Conservation (phyloP, 2,797 vertebrate species). For the Pangasius krempfi region DNA sequence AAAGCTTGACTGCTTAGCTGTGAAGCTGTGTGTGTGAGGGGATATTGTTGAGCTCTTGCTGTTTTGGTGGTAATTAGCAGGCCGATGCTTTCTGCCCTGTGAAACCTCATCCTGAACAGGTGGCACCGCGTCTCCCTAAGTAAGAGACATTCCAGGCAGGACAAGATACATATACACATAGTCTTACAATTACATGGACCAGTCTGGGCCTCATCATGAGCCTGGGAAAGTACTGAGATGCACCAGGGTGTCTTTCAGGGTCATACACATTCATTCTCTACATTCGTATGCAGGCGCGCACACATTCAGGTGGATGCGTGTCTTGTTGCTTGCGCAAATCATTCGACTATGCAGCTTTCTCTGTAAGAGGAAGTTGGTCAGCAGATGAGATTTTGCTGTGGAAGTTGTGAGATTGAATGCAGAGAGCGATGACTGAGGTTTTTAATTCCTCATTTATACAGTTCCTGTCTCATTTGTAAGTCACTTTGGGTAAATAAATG, state of each 20-base stretch:
- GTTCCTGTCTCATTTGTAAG: too few species aligned
- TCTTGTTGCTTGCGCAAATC: not conserved
- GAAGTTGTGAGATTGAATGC: not conserved
- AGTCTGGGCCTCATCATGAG: not conserved
- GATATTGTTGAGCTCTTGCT: not conserved
- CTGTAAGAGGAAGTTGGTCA: not conserved
- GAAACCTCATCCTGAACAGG: conserved; percentile 61
- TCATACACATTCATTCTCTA: not conserved
- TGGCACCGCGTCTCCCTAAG: conserved; percentile 55
- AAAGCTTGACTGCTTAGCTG: not conserved
- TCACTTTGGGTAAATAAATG: not conserved
- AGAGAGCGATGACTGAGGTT: not conserved
- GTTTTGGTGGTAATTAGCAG: conserved; percentile 36
- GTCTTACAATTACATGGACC: not conserved
- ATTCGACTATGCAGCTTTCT: not conserved
- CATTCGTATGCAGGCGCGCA: not conserved
- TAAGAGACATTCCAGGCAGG: conserved; percentile 54
- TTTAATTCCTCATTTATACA: not conserved
- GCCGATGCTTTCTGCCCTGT: conserved; percentile 38
- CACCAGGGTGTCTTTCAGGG: not conserved
- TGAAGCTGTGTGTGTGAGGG: not conserved
- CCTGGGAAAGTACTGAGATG: not conserved
- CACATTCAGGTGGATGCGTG: not conserved
- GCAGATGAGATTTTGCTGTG: not conserved
- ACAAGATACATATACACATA: conserved; percentile 3